Conservation (phyloP, 2,797 vertebrate species). For the Capromys pilorides region DNA sequence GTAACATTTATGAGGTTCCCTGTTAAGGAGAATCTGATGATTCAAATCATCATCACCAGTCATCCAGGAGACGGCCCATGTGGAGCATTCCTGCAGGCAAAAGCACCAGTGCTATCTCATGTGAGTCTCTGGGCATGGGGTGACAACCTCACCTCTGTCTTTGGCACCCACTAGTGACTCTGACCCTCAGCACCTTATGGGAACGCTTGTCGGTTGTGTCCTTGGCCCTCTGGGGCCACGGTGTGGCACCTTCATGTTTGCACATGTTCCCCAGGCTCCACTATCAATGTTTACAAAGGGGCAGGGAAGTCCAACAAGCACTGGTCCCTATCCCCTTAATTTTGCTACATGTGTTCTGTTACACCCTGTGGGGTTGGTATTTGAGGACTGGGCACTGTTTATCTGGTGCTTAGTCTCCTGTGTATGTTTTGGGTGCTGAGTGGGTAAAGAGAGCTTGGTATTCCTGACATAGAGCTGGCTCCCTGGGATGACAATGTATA, state of each 20-base stretch:
- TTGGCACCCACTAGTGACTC: conserved; percentile 46
- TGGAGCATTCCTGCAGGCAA: conserved; percentile 78
- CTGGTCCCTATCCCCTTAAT: conserved; percentile 51
- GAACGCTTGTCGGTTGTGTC: conserved; percentile 65
- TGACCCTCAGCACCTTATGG: conserved; percentile 61
- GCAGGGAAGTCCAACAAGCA: conserved; percentile 36
- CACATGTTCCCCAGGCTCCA: conserved; percentile 66
- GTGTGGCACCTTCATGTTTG: conserved; percentile 66
- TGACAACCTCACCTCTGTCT: conserved; percentile 3
- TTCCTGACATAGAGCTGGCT: conserved; percentile 52
- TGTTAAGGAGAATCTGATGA: conserved; percentile 91
- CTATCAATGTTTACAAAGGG: conserved; percentile 75
- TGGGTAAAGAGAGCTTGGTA: conserved; percentile 47
- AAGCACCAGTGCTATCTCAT: conserved; percentile 71
- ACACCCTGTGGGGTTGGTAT: conserved; percentile 20
- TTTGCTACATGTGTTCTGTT: conserved; percentile 66
- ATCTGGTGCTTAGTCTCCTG: conserved; percentile 49
- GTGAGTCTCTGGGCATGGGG: conserved; percentile 60
- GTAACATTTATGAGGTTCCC: conserved; percentile 92
- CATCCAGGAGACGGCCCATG: conserved; percentile 76
- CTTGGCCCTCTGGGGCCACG: conserved; percentile 39
- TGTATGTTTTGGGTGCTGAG: conserved; percentile 59
- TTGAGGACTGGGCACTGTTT: neutral
- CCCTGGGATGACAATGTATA: conserved; percentile 53
- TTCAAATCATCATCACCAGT: conserved; percentile 78